These are phyloP conservation scores for Xiphorhynchus elegans DNA, from an alignment of 2,113 vertebrate genomes.

Conservation along the genomic window DNA sequence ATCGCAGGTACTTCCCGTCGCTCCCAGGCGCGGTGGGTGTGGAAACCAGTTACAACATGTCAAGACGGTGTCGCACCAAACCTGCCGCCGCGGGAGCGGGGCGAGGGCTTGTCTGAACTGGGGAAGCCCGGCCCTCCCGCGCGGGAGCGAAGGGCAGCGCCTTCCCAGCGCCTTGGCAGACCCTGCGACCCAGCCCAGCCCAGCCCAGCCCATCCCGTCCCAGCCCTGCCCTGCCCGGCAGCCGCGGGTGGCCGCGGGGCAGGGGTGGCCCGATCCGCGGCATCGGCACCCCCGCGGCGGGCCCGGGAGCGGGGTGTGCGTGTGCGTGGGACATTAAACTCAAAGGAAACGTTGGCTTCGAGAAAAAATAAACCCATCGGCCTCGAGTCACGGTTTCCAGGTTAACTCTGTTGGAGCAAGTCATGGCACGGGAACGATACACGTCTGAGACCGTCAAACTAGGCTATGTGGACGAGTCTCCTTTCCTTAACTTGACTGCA, in stretches of 20 bases:
- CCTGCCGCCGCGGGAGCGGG: constrained; percentile 58
- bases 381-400: constrained; percentile 23
- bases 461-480: neutral
- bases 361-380: neutral
- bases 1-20: constrained; percentile 68
- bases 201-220: neutral
- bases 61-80: constrained; percentile 59
- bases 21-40: constrained; percentile 78
- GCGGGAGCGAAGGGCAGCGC: neutral
- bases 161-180: neutral
- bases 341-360: neutral
- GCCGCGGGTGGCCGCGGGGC: neutral
- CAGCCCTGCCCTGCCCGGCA: neutral
- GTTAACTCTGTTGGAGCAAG: neutral
- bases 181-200: neutral
- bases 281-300: neutral
- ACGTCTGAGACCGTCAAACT: neutral
- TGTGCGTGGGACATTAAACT: neutral
- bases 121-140: constrained; percentile 71
- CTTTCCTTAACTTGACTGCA: neutral
- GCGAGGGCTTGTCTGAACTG: constrained; percentile 81
- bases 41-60: constrained; percentile 86
- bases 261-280: neutral
- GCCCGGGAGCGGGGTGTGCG: neutral
- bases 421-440: neutral